Percentiles rank a stretch among this genome's conserved stretches.
Evolutionary conservation across 2,113 vertebrate species (phyloP).

Genomic region (Elephantulus edwardii): DNA sequence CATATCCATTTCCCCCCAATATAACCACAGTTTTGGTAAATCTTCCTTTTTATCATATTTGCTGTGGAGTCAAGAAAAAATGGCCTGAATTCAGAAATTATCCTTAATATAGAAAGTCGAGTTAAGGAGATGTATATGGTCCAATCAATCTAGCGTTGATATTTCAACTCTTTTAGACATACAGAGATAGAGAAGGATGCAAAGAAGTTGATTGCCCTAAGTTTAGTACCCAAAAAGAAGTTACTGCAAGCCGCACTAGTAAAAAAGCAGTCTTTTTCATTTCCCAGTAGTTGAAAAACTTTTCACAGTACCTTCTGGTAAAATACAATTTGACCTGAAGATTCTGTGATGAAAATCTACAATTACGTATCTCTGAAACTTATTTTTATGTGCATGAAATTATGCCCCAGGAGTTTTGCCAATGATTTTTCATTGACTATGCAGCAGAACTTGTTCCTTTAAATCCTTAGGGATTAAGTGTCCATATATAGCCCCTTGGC

Average conservation of each 20-base stretch:
- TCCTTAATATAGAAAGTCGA: background rate
- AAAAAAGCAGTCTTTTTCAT: background rate
- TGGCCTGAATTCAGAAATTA: background rate
- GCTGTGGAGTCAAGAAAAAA: no score
- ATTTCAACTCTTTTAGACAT: background rate
- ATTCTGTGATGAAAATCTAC: slow-evolving; percentile 4
- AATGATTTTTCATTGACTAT: slow-evolving; percentile 24
- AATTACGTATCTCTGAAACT: background rate
- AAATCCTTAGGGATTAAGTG: slow-evolving; percentile 33
- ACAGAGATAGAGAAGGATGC: background rate
- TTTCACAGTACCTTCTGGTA: background rate
- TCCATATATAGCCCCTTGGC: background rate
- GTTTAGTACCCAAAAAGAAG: background rate
- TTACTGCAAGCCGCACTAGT: background rate
- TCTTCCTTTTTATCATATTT: slow-evolving; percentile 6
- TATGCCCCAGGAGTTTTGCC: background rate
- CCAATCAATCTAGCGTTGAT: background rate
- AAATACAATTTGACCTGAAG: slow-evolving; percentile 10
- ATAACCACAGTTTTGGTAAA: background rate
- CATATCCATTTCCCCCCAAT: background rate
- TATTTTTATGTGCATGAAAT: slow-evolving; percentile 23
- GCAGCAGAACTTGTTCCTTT: background rate
- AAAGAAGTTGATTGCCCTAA: background rate
- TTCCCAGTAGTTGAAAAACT: background rate
- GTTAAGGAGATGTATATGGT: no score